Percentiles rank a stretch among this genome's conserved stretches.
Evolutionary conservation across 2,113 vertebrate genomes (phyloP).

Genomic region (Gadus macrocephalus): DNA sequence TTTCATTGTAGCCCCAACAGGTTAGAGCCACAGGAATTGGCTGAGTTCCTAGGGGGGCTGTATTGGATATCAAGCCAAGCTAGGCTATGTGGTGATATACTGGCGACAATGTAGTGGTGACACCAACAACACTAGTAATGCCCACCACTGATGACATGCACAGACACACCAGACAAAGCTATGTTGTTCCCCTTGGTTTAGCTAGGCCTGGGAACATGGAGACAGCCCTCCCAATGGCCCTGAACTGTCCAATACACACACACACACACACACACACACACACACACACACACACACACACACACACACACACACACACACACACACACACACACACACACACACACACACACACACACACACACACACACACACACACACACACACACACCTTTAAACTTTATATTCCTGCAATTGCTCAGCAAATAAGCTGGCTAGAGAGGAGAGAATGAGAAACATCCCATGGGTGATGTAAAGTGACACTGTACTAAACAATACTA

Average conservation of each 20-base stretch:
- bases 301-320: too few species aligned
- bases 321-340: conserved; percentile 26
- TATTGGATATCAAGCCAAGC: conserved; percentile 54
- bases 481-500: not conserved
- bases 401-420: conserved; percentile 23
- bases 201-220: conserved; percentile 52
- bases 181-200: conserved; percentile 55
- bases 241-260: conserved; percentile 29
- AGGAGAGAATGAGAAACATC: conserved; percentile 11
- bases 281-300: too few species aligned
- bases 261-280: conserved; percentile 3
- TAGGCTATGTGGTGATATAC: conserved; percentile 29
- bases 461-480: not conserved
- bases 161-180: conserved; percentile 54
- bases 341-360: too few species aligned
- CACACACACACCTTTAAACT: conserved; percentile 13
- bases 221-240: conserved; percentile 47
- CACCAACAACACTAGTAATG: conserved; percentile 55
- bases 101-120: conserved; percentile 61
- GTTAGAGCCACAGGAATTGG: conserved; percentile 54
- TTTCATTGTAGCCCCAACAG: conserved; percentile 47
- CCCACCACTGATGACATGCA: conserved; percentile 55
- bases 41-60: conserved; percentile 33
- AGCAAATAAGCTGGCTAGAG: conserved; percentile 17
- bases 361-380: conserved; percentile 7